These are phyloP conservation scores for Corydoras maculifer DNA, from an alignment of 2,113 vertebrate genomes.

Conservation along the genomic window DNA sequence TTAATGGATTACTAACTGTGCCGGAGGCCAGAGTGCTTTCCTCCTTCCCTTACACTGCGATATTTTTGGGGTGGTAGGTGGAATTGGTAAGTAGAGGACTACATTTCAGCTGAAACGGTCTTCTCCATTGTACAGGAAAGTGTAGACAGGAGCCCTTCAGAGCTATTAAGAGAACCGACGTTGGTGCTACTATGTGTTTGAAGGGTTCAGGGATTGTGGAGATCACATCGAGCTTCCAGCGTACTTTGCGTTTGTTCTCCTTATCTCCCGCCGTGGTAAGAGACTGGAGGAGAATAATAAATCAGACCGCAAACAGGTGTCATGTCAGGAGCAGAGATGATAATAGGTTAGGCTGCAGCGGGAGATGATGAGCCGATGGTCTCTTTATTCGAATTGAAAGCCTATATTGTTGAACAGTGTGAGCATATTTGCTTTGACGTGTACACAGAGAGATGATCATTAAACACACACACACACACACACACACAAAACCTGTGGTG, in stretches of 20 bases:
- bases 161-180: no score
- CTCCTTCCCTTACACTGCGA: not conserved
- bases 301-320: constrained; percentile 9
- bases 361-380: not conserved
- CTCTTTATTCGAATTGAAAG: not conserved
- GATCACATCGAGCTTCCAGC: no score
- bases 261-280: not conserved
- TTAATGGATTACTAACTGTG: constrained; percentile 26
- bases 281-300: not conserved
- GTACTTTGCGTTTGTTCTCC: not conserved
- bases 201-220: no score
- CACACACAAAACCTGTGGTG: constrained; percentile 5
- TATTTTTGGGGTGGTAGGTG: constrained; percentile 13
- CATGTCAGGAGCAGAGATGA: not conserved
- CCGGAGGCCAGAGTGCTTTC: constrained; percentile 1
- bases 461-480: constrained; percentile 9
- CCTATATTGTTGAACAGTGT: not conserved
- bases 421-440: constrained; percentile 10
- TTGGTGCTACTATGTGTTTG: no score
- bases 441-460: not conserved
- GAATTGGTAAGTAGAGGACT: constrained; percentile 17
- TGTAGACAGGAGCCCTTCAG: no score
- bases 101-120: no score
- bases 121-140: no score
- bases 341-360: not conserved